Evolutionary conservation across 2,888 invertebrate species (phyloP).

Genomic region (Chromoteleia sp.): DNA sequence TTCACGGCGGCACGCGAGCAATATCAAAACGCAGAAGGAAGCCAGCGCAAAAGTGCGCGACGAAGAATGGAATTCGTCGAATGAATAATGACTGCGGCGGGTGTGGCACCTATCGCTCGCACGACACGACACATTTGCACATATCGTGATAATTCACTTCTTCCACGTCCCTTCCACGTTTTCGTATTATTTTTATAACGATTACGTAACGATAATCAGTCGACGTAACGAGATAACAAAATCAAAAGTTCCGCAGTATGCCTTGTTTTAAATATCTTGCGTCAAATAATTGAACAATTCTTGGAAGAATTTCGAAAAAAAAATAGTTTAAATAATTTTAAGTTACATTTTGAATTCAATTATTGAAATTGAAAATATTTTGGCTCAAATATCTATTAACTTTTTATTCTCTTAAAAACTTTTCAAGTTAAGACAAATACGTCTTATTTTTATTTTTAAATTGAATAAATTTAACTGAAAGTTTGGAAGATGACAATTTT

Average conservation of each 20-base stretch:
- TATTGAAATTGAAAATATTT: too few relatives aligned
- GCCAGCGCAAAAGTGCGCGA: constrained; percentile 14
- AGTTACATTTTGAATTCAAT: too few relatives aligned
- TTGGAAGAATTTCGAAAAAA: too few relatives aligned
- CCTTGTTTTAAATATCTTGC: too few relatives aligned
- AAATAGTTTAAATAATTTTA: too few relatives aligned
- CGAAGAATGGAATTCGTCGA: constrained; percentile 71
- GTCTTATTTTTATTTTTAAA: too few relatives aligned
- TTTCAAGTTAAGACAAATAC: too few relatives aligned
- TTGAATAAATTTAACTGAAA: too few relatives aligned
- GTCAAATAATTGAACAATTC: too few relatives aligned
- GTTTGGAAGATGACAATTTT: too few relatives aligned
- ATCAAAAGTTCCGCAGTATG: background rate
- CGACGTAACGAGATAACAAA: constrained; percentile 7
- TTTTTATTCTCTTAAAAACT: too few relatives aligned
- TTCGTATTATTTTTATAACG: background rate
- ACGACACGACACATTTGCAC: constrained; percentile 23
- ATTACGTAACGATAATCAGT: constrained; percentile 8
- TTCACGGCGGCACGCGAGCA: constrained; percentile 40
- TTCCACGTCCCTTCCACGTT: background rate
- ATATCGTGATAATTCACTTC: constrained; percentile 22
- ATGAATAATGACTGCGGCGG: constrained; percentile 73
- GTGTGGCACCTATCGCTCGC: constrained; percentile 62
- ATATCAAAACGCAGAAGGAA: constrained; percentile 34
- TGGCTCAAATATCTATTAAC: too few relatives aligned